Evolutionary conservation across 2,888 invertebrate genomes (phyloP), one percentile per base, ranked within the genome.

Genomic region (Neelides folsomi): DNA sequence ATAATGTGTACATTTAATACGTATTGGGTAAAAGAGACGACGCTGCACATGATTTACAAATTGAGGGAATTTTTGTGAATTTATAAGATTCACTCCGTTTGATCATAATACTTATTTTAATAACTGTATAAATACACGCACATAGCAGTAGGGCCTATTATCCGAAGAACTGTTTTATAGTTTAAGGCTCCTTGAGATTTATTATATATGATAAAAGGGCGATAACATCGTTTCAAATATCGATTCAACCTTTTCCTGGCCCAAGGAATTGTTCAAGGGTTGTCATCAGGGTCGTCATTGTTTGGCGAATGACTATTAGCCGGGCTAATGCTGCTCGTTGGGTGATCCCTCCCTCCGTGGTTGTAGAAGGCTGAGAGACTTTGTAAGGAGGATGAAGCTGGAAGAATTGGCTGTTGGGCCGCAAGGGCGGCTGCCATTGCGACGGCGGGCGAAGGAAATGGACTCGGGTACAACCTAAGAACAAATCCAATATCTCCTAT

Each of bases 321-420:
- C 13, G 63, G 63, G 55, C 63, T 64, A 43, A 55, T 55, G 47
- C 60, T 62, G 38, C 52, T 54, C 10, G 58, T 54, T 13, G 54
- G 58, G 48, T 58, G 59, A 45, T 56, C 52, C 54, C 39, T 51
- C n/a, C 47, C 52, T 19, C 49, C 47, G 9, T 48, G 36, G 54
- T 64, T 62, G 55, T 64, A 64, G 55, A 64, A 64, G 5, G 64
- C 64, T 37, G 64, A 64, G 39, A 64, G 54, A 55, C 59, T 61
- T 57, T 64, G 64, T 2, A 64, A 50, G 19, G 60, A 61, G 47
- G 60, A 48, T 8, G 62, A 59, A 12, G 64, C 64, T 36, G 64
- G 62, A 42, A 61, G 44, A 42, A 57, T 58, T 9, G 59, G 61
- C 45, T 58, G 59, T 46, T 58, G 60, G 27, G 57, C 55, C 40